These are phyloP conservation scores for Glaucidium brasilianum DNA, from an alignment of 2,113 vertebrate genomes.

Conservation along the genomic window DNA sequence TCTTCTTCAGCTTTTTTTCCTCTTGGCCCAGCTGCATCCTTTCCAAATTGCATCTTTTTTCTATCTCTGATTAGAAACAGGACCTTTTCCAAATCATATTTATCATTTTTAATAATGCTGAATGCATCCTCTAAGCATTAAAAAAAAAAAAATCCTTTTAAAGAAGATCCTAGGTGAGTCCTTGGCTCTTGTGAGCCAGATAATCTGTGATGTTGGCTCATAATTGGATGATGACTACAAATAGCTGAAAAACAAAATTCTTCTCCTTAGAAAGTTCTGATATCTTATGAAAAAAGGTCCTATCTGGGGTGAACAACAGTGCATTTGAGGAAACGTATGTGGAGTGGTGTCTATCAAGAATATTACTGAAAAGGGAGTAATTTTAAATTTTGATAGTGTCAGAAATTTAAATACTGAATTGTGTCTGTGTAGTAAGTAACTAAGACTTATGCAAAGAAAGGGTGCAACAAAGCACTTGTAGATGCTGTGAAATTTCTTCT, in stretches of 20 bases:
- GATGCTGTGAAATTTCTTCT: neutral
- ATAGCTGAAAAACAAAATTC: neutral
- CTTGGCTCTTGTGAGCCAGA: neutral
- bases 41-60: neutral
- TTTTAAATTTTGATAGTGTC: neutral
- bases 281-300: neutral
- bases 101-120: neutral
- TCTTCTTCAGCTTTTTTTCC: neutral
- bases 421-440: neutral
- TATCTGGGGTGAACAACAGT: neutral
- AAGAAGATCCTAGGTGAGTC: neutral
- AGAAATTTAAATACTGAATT: neutral
- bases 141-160: neutral
- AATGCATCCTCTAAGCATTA: neutral
- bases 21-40: neutral
- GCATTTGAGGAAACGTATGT: neutral
- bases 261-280: neutral
- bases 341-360: no score
- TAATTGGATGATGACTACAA: neutral
- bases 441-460: neutral
- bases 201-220: neutral
- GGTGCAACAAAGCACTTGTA: neutral
- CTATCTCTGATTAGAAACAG: conserved; percentile 23
- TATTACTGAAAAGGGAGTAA: neutral
- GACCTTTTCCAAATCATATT: neutral